phyloP scores from a whole-genome alignment of 2,113 vertebrate genomes.

The Camelus bactrianus region DNA sequence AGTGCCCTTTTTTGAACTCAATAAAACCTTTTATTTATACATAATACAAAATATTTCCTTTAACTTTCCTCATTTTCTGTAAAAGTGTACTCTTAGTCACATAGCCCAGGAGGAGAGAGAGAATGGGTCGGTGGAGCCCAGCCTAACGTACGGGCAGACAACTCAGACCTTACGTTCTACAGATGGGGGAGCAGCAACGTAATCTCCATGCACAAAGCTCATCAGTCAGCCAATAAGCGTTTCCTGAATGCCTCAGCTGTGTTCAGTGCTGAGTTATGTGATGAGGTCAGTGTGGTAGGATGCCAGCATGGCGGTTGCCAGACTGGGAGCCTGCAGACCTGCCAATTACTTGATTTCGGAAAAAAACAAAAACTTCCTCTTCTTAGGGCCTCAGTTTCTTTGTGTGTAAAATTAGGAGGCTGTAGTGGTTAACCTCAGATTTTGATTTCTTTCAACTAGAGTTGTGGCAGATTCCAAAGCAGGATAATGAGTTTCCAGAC shows the following conservation, averaged over 20 bases:
- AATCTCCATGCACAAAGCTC: neutral
- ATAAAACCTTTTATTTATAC: neutral
- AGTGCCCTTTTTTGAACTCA: neutral
- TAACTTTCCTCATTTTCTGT: neutral
- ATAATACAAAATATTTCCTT: neutral
- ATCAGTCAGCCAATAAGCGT: neutral
- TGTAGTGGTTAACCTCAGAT: neutral
- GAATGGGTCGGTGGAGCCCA: neutral
- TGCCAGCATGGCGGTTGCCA: neutral
- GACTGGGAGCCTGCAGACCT: neutral
- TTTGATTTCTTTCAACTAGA: neutral
- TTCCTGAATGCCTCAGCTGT: slow-evolving; percentile 40
- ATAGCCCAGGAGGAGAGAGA: neutral
- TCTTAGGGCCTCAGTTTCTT: neutral
- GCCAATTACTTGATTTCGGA: neutral
- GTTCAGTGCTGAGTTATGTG: neutral
- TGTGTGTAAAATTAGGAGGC: neutral
- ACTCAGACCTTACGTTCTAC: neutral
- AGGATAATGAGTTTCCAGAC: neutral
- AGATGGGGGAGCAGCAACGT: neutral
- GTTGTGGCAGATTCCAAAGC: neutral
- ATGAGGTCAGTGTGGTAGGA: neutral
- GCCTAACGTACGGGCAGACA: neutral
- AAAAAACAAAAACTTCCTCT: neutral
- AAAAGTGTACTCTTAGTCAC: neutral